A percentile compares a stretch with the other conserved stretches of the same genome.
phyloP scores from a whole-genome alignment of 2,797 vertebrate genomes.

The Falco novaeseelandiae region DNA sequence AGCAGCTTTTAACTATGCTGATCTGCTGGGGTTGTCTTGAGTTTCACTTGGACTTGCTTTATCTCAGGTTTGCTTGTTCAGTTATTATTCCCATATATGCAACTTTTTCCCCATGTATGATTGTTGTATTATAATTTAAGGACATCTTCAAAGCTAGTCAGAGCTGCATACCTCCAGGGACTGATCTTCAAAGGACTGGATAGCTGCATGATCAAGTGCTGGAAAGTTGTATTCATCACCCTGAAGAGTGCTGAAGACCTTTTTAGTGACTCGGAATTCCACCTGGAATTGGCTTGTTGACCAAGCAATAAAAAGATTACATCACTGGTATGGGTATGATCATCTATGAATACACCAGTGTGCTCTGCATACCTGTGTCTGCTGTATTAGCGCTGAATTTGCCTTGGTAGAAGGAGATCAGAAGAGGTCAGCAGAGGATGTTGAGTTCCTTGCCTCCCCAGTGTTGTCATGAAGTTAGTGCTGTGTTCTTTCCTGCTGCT shows the following conservation, averaged over 20 bases:
- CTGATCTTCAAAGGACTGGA: background rate
- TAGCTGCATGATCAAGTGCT: background rate
- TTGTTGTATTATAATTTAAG: background rate
- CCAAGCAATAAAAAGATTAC: background rate
- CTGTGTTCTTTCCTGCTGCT: background rate
- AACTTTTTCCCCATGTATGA: background rate
- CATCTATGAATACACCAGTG: background rate
- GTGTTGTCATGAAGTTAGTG: fast-evolving
- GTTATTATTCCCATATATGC: background rate
- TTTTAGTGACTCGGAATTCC: background rate
- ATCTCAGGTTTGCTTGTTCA: background rate
- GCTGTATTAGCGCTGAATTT: background rate
- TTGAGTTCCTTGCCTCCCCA: background rate
- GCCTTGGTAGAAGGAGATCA: background rate
- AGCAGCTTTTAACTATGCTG: background rate
- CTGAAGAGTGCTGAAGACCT: background rate
- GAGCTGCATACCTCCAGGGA: background rate
- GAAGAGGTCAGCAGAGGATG: background rate
- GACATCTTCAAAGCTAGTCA: background rate
- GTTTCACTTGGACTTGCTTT: background rate
- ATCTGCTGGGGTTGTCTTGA: background rate
- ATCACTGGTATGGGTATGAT: background rate
- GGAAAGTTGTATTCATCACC: background rate
- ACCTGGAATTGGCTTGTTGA: background rate
- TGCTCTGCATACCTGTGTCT: background rate